Evolutionary conservation across 2,797 vertebrate species (phyloP), one percentile per base, ranked within the genome.

Genomic region (Labroides dimidiatus): DNA sequence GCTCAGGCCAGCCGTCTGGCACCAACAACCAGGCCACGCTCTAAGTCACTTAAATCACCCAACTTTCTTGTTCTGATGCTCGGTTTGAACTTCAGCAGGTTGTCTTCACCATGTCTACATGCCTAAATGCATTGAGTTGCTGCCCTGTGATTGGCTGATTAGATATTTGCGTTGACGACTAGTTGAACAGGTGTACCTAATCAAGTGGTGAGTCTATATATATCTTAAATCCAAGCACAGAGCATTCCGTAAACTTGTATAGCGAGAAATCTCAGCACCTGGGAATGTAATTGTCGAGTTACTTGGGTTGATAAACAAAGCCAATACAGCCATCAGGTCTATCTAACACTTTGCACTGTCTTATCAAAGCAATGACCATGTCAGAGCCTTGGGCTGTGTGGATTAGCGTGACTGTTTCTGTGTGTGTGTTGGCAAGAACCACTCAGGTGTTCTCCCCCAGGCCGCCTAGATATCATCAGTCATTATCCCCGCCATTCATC

Each of bases 401-500:
- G 50, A n/a, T 52, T 17, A 30, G 27, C 17, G 48, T 55, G 56
- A 57, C 72, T 55, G 55, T 73, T 67, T 58, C 57, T 76, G 50
- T 57, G 42, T 43, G 51, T 64, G 68, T 79, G 77, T 83, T 62
- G 83, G 85, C 83, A 69, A 74, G 73, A 87, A 77, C 81, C 74
- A 78, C 83, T 91, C 91, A 91, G 92, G 91, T 94, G 91, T 93
- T 93, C 83, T 93, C 93, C 90, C 90, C 47, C 11, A 83, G 85
- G 89, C 87, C 84, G 78, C 80, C 83, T 41, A 78, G 82, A 87
- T 87, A 92, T 93, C 90, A 92, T 92, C 87, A 89, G 85, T 93
- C 87, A 93, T 93, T 89, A 93, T 91, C 87, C 85, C 80, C 81
- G 45, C 89, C 91, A 92, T 93, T 89, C 89, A 92, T 93, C 91